Percentiles rank a stretch among this genome's conserved stretches.
These are phyloP conservation scores for Actinia equina DNA, from an alignment of 64 coral and sea anemone genomes.

Conservation along the genomic window DNA sequence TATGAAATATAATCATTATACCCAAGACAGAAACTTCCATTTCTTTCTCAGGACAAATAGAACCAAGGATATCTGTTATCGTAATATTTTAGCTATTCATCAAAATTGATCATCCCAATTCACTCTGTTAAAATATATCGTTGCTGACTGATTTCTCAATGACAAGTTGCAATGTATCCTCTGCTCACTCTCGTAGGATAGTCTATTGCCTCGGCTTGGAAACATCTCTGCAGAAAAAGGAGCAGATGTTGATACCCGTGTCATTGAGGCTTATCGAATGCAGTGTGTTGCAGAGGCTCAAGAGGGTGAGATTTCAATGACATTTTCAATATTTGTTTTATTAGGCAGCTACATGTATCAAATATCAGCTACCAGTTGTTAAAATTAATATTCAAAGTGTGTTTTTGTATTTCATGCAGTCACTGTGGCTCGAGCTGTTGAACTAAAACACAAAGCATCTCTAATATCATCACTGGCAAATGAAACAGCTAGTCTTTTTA, in stretches of 20 bases:
- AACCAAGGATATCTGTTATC: too few species aligned
- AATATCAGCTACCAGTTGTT: background rate
- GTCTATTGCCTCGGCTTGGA: constrained; percentile 76
- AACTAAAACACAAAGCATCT: constrained; percentile 94
- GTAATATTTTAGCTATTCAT: too few species aligned
- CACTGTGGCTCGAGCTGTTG: constrained; percentile 95
- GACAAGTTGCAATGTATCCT: too few species aligned
- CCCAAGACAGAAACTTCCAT: too few species aligned
- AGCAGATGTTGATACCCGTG: constrained; percentile 79
- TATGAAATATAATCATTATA: too few species aligned
- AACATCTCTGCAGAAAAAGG: constrained; percentile 84
- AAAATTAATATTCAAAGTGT: background rate
- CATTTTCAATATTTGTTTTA: too few species aligned
- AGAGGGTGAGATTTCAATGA: constrained; percentile 51
- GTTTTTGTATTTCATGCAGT: constrained; percentile 22
- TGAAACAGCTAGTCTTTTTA: constrained; percentile 91
- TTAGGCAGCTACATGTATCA: too few species aligned
- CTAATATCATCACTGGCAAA: constrained; percentile 82
- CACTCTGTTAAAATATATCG: too few species aligned
- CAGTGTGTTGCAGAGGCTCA: constrained; percentile 99
- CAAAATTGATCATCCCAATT: too few species aligned
- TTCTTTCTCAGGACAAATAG: too few species aligned
- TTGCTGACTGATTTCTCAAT: too few species aligned
- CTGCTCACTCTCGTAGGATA: constrained; percentile 44
- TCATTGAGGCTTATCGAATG: constrained; percentile 89